A percentile compares a stretch with the other conserved stretches of the same genome.
Evolutionary conservation across 2,113 vertebrate genomes (phyloP).

Genomic region (Pelecanus crispus): DNA sequence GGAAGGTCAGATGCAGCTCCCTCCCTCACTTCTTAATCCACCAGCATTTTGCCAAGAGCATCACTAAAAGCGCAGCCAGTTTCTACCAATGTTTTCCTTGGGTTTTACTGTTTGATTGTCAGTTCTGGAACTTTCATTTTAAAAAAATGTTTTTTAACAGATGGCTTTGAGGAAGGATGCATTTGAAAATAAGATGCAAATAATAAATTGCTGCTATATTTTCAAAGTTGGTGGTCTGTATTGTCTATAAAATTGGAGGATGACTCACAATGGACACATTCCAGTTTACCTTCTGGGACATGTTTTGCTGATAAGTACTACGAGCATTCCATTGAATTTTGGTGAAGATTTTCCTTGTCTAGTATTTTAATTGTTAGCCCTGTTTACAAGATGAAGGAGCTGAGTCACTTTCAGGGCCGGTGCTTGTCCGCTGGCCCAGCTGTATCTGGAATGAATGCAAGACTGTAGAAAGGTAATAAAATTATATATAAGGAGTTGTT

Average conservation of each 20-base stretch:
- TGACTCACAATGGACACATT: not conserved
- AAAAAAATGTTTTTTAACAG: not conserved
- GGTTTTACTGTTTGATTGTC: not conserved
- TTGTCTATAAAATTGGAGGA: not conserved
- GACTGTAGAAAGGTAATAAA: not conserved
- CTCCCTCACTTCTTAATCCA: not conserved
- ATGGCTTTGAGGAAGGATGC: not conserved
- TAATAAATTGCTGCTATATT: not conserved
- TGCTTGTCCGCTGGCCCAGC: not conserved
- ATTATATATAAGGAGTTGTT: not conserved
- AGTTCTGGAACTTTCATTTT: not conserved
- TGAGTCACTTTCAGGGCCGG: not conserved
- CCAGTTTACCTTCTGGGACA: not conserved
- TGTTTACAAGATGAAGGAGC: not conserved
- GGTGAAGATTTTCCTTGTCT: not conserved
- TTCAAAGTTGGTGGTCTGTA: not conserved
- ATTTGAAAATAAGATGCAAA: not conserved
- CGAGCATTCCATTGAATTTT: not conserved
- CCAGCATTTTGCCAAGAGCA: not conserved
- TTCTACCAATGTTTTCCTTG: not conserved
- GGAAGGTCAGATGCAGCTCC: not conserved
- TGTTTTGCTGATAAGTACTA: not conserved
- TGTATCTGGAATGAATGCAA: not conserved
- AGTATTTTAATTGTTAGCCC: not conserved
- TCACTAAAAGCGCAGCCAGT: not conserved